Evolutionary conservation across 2,888 invertebrate genomes (phyloP), one percentile per base, ranked within the genome.

Genomic region (Protophormia terraenovae): DNA sequence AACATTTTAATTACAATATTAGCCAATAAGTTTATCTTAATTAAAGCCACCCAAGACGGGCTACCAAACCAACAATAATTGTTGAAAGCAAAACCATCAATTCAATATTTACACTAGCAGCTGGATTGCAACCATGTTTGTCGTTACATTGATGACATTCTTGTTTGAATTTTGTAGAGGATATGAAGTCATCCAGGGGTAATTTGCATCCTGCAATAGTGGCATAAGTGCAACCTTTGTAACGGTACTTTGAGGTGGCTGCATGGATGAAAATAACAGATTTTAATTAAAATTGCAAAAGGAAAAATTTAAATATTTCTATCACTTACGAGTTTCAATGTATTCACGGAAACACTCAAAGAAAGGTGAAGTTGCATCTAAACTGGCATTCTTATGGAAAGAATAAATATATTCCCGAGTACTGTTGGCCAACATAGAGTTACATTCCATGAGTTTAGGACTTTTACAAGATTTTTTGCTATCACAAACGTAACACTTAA

Each of bases 391-490:
- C 3, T 53, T 79, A 64, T 86, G 86, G 72, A 87, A 83, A 1
- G 75, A n/a, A 29, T 86, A 84, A 14, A 88, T 55, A 67, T 86
- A 88, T 7, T 14, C 0, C 10, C 71, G 53, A 0, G 88, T 88
- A 1, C 78, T 47, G 41, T 87, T 87, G 19, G 88, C 88, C 53
- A 81, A 73, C 0, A 4, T 1, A 5, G 55, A 58, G 41, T 32
- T 88, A 75, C 89, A 88, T 87, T 89, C 89, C 85, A 83, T 83
- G 81, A 86, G 84, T 14, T 58, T 83, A n/a, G 87, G 66, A 3
- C 64, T 86, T 16, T 72, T 80, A 58, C 88, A 88, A 66, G 86
- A 79, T 41, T 84, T 53, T 12, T 80, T 76, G n/a, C 22, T 50
- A 7, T 38, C 19, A 24, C 88, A 88, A 6, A 60, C 50, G 53